Evolutionary conservation across 2,113 vertebrate genomes (phyloP).

Genomic region (Mystacornis crossleyi): DNA sequence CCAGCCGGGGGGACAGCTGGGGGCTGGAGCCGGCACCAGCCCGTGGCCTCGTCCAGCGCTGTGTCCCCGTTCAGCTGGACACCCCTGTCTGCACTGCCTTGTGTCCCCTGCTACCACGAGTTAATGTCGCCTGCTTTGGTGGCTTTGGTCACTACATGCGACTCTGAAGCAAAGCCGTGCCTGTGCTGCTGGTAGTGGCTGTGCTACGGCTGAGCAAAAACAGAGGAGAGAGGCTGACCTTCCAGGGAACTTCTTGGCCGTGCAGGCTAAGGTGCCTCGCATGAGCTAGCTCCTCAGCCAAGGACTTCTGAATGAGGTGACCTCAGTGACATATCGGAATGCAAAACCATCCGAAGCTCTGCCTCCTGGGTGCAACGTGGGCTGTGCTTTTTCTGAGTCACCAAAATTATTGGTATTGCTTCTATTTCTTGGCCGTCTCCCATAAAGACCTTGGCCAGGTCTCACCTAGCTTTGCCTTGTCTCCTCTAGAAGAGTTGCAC

Average conservation of each 20-base stretch:
- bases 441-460: neutral
- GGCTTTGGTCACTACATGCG: fast-evolving
- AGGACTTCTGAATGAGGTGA: constrained; percentile 6
- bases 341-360: neutral
- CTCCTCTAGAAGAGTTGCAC: neutral
- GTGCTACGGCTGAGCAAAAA: neutral
- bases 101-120: fast-evolving
- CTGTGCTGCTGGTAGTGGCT: neutral
- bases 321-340: neutral
- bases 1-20: fast-evolving
- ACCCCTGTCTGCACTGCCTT: neutral
- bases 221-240: neutral
- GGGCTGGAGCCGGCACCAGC: neutral
- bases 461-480: neutral
- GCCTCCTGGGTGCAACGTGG: neutral
- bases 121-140: neutral
- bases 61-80: fast-evolving
- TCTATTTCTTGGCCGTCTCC: neutral
- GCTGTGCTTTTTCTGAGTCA: constrained; percentile 25
- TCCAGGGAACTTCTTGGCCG: neutral
- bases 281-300: neutral
- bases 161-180: neutral
- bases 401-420: neutral
- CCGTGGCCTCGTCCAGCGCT: fast-evolving
- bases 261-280: neutral